phyloP scores from a whole-genome alignment of 1,140 invertebrate species.

The Diorhabda sublineata region DNA sequence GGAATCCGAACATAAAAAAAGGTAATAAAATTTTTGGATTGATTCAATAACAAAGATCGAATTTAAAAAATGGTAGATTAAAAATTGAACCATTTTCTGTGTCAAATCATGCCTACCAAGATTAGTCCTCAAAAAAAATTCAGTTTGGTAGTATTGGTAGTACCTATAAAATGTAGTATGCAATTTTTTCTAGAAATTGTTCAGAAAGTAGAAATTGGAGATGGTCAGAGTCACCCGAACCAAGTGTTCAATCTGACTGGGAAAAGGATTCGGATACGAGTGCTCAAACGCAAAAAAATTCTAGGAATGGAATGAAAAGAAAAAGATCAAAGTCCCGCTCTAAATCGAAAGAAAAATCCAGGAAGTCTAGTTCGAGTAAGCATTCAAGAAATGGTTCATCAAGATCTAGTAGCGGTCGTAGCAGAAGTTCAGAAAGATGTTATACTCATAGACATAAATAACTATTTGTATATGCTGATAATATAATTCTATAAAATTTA shows the following conservation, averaged over 20 bases:
- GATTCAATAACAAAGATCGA: background rate
- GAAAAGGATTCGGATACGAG: background rate
- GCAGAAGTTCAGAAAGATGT: background rate
- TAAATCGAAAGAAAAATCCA: background rate
- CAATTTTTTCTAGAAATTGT: constrained; percentile 10
- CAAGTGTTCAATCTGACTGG: constrained; percentile 9
- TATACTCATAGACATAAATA: too few species aligned
- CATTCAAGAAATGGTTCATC: background rate
- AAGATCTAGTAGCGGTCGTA: background rate
- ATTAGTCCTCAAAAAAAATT: background rate
- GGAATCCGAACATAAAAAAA: too few species aligned
- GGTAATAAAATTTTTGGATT: background rate
- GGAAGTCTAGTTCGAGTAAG: background rate
- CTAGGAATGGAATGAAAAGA: background rate
- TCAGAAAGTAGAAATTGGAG: constrained; percentile 58
- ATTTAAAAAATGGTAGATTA: background rate
- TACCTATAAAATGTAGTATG: too few species aligned
- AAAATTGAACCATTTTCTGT: background rate
- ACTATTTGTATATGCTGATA: too few species aligned
- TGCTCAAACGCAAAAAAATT: background rate
- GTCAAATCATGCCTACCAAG: background rate
- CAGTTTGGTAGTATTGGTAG: background rate
- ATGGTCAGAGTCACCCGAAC: constrained; percentile 72
- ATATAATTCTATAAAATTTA: too few species aligned
- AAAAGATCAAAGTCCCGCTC: background rate